Conservation (phyloP, 2,888 invertebrate species). For the Tenthredo mesomela region DNA sequence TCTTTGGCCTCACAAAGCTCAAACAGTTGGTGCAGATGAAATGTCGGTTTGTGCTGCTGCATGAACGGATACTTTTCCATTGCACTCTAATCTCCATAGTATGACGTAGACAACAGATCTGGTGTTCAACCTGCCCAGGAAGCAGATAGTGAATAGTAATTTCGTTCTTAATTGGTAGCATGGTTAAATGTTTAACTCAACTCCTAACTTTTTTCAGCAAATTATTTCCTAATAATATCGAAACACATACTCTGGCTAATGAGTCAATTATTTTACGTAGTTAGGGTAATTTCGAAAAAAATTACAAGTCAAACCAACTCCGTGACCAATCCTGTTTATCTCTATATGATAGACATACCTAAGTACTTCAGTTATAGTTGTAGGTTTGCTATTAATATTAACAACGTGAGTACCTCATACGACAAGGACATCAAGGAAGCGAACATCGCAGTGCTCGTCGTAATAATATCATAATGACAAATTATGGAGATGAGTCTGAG, state of each 20-base stretch:
- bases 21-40: constrained; percentile 70
- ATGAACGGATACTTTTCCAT: not conserved
- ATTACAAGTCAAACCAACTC: not conserved
- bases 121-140: not conserved
- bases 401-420: constrained; percentile 35
- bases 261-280: not conserved
- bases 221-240: not conserved
- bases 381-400: constrained; percentile 27
- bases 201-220: not conserved
- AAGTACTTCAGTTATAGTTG: not conserved
- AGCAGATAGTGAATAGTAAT: not conserved
- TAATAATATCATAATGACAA: constrained; percentile 55
- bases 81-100: not conserved
- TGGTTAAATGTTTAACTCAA: not conserved
- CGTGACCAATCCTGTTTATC: not conserved
- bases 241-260: not conserved
- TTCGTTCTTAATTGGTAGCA: not conserved
- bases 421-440: constrained; percentile 46
- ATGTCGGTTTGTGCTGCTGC: constrained; percentile 65
- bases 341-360: not conserved
- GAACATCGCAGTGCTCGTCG: constrained; percentile 32
- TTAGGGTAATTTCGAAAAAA: not conserved
- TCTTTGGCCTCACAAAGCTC: constrained; percentile 67
- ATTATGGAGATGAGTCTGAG: constrained; percentile 54
- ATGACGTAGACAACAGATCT: not conserved